Evolutionary conservation across 2,888 invertebrate species (phyloP).

Genomic region (Acanthosepion esculentum): DNA sequence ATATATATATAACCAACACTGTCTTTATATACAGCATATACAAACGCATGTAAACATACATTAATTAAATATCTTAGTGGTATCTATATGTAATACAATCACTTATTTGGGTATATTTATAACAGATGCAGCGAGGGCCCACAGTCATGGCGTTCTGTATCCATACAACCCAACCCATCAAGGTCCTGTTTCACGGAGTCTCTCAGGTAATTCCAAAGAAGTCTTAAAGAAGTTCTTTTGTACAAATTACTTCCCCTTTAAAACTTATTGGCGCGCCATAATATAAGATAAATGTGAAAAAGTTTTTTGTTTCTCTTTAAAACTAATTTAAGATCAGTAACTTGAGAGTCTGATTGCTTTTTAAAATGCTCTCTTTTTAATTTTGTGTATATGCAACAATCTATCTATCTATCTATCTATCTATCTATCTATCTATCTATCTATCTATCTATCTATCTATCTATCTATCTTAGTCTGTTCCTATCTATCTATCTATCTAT

Average conservation of each 20-base stretch:
- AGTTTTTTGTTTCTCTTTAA: not conserved
- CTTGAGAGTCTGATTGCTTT: too few relatives aligned
- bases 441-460: not conserved
- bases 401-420: not conserved
- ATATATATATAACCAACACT: too few relatives aligned
- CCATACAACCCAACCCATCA: conserved; percentile 45
- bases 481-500: too few relatives aligned
- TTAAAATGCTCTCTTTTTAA: too few relatives aligned
- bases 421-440: not conserved
- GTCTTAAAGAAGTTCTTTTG: not conserved
- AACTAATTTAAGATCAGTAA: too few relatives aligned
- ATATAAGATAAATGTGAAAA: not conserved
- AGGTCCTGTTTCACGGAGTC: conserved; percentile 46
- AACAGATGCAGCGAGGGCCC: conserved; percentile 46
- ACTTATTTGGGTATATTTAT: conserved; percentile 44
- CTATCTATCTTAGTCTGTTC: too few relatives aligned
- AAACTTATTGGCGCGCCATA: not conserved
- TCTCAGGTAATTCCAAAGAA: conserved; percentile 41
- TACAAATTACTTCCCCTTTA: not conserved
- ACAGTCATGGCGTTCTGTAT: conserved; percentile 47
- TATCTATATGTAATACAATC: not conserved
- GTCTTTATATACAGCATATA: too few relatives aligned
- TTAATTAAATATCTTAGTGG: not conserved
- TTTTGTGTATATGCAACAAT: not conserved
- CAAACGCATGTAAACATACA: not conserved